Conservation (phyloP, 2,113 vertebrate genomes). For the Indicator indicator region DNA sequence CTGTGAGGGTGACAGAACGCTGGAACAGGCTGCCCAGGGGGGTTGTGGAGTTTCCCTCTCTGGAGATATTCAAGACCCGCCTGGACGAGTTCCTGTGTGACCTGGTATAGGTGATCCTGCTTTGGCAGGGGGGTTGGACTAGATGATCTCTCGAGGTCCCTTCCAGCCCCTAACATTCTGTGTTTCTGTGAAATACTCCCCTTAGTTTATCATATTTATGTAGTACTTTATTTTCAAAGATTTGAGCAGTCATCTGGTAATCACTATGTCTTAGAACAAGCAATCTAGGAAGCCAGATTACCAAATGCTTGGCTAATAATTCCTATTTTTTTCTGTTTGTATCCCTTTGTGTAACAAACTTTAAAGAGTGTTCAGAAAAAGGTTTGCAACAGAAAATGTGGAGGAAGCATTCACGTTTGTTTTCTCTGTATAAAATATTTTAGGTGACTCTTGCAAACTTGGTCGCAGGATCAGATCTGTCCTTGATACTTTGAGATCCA, state of each 20-base stretch:
- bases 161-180: too few species aligned
- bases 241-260: neutral
- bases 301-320: neutral
- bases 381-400: neutral
- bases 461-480: neutral
- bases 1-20: too few species aligned
- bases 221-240: neutral
- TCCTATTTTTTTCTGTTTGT: too few species aligned
- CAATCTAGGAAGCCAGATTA: neutral
- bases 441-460: neutral
- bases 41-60: too few species aligned
- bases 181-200: too few species aligned
- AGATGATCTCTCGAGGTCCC: too few species aligned
- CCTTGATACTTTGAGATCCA: accelerated
- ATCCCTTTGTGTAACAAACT: neutral
- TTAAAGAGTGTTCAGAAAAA: neutral
- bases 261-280: neutral
- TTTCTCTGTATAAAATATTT: neutral
- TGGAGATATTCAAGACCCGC: too few species aligned
- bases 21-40: too few species aligned
- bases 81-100: too few species aligned
- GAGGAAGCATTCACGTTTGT: neutral
- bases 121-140: too few species aligned
- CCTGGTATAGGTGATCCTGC: too few species aligned
- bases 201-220: neutral